These are phyloP conservation scores for Drosophila ananassae DNA, from an alignment of 1,140 invertebrate genomes.

Conservation along the genomic window DNA sequence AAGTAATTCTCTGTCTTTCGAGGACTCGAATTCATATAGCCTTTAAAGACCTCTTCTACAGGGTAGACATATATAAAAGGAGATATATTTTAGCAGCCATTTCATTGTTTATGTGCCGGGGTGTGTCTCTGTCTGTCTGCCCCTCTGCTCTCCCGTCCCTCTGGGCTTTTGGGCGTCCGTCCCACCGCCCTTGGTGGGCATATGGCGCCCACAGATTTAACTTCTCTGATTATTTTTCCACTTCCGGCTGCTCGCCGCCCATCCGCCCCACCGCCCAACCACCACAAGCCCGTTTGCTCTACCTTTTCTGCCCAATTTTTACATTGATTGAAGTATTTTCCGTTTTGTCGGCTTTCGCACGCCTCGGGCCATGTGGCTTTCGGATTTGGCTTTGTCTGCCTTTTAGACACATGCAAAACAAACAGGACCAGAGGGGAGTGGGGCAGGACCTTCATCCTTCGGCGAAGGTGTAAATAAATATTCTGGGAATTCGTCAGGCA, in stretches of 20 bases:
- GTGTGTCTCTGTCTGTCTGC: constrained; percentile 40
- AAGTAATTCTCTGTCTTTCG: neutral
- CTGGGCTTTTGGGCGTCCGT: neutral
- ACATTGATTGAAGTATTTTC: constrained; percentile 82
- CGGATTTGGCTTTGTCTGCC: constrained; percentile 66
- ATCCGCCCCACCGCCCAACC: neutral
- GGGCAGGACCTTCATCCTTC: constrained; percentile 33
- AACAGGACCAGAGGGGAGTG: constrained; percentile 17
- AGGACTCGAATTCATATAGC: neutral
- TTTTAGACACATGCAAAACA: constrained; percentile 75
- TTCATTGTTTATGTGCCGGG: constrained; percentile 73
- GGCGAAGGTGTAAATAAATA: constrained; percentile 77
- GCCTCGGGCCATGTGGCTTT: constrained; percentile 74
- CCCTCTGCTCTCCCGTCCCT: constrained; percentile 1
- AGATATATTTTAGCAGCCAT: constrained; percentile 68
- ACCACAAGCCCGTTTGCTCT: constrained; percentile 13
- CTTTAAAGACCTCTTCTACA: constrained; percentile 28
- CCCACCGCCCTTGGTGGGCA: constrained; percentile 34
- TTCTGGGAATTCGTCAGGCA: constrained; percentile 66
- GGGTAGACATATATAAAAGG: constrained; percentile 46
- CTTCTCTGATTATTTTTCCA: constrained; percentile 78
- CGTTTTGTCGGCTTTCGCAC: constrained; percentile 70
- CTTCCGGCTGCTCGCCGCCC: constrained; percentile 33
- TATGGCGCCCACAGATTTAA: constrained; percentile 76
- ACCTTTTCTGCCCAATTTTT: constrained; percentile 58